A percentile compares a stretch with the other conserved stretches of the same genome.
phyloP scores from a whole-genome alignment of 1,140 invertebrate genomes.

The Plutomurus gul region DNA sequence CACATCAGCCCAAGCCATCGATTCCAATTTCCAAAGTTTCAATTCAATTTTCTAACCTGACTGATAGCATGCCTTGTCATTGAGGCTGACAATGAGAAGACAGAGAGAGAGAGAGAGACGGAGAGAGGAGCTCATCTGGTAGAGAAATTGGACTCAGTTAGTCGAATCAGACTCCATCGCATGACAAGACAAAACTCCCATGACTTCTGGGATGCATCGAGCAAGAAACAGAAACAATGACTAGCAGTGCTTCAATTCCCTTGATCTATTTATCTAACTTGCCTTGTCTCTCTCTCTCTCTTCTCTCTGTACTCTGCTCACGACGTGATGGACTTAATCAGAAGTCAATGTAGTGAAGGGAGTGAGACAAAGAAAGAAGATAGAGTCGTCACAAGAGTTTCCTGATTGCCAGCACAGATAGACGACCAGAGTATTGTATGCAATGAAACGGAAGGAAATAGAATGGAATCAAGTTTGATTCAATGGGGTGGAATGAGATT shows the following conservation, averaged over 20 bases:
- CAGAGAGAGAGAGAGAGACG: not conserved
- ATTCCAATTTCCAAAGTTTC: conserved; percentile 29
- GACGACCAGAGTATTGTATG: not conserved
- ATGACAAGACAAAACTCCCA: conserved; percentile 4
- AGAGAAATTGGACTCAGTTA: conserved; percentile 12
- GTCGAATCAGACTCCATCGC: conserved; percentile 1
- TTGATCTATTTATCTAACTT: not conserved
- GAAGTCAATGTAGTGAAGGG: conserved; percentile 20
- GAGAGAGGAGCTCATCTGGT: conserved; percentile 10
- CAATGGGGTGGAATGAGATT: conserved; percentile 25
- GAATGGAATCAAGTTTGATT: conserved; percentile 27
- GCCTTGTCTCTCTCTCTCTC: not conserved
- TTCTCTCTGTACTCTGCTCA: too few relatives aligned
- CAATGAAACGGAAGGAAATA: conserved; percentile 17
- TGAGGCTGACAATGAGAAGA: not conserved
- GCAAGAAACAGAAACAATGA: not conserved
- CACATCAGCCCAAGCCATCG: conserved; percentile 8
- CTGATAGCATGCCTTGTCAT: not conserved
- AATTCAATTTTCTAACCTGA: not conserved
- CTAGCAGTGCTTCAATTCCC: too few relatives aligned
- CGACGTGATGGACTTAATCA: conserved; percentile 24
- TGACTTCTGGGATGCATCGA: too few relatives aligned
- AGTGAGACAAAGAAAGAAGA: not conserved
- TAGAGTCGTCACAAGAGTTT: not conserved
- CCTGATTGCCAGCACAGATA: not conserved